These are phyloP conservation scores for Clarias fuscus DNA, from an alignment of 2,797 vertebrate species.

Conservation along the genomic window DNA sequence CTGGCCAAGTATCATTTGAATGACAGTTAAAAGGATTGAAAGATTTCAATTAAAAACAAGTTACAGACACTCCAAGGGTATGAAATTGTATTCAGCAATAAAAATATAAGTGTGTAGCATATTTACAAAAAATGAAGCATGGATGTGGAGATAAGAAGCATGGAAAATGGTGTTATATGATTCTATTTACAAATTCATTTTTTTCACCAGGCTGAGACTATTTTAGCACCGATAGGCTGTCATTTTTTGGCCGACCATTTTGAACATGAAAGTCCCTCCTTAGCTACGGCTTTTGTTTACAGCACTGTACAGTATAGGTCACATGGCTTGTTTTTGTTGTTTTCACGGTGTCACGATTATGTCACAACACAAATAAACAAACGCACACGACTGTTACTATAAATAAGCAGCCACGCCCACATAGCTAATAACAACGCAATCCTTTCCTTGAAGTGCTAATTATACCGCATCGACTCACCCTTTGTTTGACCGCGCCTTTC, in stretches of 20 bases:
- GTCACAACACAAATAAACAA: neutral
- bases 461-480: constrained; percentile 37
- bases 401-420: constrained; percentile 49
- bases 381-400: constrained; percentile 7
- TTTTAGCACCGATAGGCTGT: too few relatives aligned
- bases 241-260: neutral
- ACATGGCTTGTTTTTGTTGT: constrained; percentile 18
- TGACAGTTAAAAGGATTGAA: too few relatives aligned
- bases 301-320: neutral
- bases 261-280: neutral
- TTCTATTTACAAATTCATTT: too few relatives aligned
- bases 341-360: neutral
- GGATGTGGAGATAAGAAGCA: too few relatives aligned
- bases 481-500: constrained; percentile 50
- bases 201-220: too few relatives aligned
- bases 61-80: too few relatives aligned
- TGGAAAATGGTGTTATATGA: too few relatives aligned
- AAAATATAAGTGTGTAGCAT: too few relatives aligned
- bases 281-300: neutral
- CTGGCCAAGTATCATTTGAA: too few relatives aligned
- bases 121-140: too few relatives aligned
- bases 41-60: too few relatives aligned
- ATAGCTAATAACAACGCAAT: constrained; percentile 20
- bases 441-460: constrained; percentile 50
- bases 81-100: too few relatives aligned